Conservation (phyloP, 2,797 vertebrate species). For the Tadarida brasiliensis region DNA sequence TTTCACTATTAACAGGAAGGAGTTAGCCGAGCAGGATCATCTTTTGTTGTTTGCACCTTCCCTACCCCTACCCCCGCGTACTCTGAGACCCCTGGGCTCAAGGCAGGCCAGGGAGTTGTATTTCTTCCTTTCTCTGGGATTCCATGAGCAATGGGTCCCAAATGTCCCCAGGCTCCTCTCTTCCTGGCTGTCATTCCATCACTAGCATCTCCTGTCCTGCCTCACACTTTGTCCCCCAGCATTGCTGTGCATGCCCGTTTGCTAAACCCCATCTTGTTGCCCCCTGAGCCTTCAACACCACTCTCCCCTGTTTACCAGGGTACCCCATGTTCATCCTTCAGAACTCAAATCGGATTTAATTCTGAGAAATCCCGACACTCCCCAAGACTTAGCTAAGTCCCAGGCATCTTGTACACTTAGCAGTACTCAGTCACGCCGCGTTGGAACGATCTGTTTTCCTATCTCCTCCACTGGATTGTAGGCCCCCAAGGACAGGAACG, state of each 20-base stretch:
- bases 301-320: background rate
- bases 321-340: background rate
- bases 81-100: background rate
- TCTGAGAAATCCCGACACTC: background rate
- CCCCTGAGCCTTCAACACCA: background rate
- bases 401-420: background rate
- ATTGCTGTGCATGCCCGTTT: background rate
- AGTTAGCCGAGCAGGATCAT: background rate
- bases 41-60: background rate
- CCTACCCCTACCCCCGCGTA: background rate
- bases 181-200: background rate
- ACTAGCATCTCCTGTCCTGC: background rate
- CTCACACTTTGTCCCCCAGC: background rate
- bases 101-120: background rate
- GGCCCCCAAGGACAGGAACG: background rate
- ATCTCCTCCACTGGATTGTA: background rate
- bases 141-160: background rate
- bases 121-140: conserved; percentile 57
- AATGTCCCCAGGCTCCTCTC: background rate
- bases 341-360: conserved; percentile 35
- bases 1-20: conserved; percentile 44
- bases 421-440: background rate
- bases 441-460: background rate
- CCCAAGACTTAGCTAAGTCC: background rate
- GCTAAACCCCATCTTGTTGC: background rate